Conservation (phyloP, 2,113 vertebrate genomes). For the Engystomops pustulosus region DNA sequence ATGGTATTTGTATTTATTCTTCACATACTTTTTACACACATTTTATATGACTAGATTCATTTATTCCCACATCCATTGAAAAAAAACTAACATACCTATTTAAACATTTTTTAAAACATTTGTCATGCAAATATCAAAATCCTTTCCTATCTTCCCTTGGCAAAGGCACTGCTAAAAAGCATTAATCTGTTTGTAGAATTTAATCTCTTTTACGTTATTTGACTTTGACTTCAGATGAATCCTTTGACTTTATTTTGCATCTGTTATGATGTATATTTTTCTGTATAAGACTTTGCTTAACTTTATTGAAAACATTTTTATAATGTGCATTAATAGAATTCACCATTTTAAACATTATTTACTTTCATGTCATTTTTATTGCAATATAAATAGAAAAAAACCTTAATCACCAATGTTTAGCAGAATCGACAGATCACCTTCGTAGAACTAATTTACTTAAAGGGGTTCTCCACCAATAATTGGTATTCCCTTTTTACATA, state of each 20-base stretch:
- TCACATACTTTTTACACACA: background rate
- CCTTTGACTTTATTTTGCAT: background rate
- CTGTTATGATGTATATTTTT: background rate
- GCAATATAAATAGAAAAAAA: too few relatives aligned
- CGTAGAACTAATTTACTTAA: too few relatives aligned
- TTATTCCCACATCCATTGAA: background rate
- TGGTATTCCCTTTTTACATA: too few relatives aligned
- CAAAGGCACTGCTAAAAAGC: background rate
- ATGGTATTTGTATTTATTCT: constrained; percentile 2
- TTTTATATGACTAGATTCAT: background rate
- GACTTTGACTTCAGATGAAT: background rate
- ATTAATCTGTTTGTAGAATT: background rate
- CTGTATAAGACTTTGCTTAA: too few relatives aligned
- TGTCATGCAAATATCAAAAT: background rate
- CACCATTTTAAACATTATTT: too few relatives aligned
- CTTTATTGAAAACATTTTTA: too few relatives aligned
- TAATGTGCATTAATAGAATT: too few relatives aligned
- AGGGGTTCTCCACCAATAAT: too few relatives aligned
- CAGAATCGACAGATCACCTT: too few relatives aligned
- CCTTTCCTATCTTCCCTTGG: background rate
- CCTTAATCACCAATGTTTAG: too few relatives aligned
- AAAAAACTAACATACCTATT: background rate
- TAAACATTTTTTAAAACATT: background rate
- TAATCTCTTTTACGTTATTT: background rate
- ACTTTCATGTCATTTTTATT: background rate